These are phyloP conservation scores for Glyphotaelius pellucidus DNA, from an alignment of 2,888 invertebrate species.

Conservation along the genomic window DNA sequence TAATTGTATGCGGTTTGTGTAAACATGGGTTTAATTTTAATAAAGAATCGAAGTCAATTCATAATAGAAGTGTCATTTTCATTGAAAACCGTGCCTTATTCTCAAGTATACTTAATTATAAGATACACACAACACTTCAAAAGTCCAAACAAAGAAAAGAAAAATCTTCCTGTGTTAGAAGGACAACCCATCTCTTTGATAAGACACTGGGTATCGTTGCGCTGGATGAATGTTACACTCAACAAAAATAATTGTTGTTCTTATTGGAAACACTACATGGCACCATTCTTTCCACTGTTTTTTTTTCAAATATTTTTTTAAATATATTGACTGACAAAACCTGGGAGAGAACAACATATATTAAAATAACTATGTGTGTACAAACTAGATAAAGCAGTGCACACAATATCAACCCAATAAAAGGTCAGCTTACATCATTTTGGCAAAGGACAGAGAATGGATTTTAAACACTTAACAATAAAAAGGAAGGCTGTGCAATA, in stretches of 20 bases:
- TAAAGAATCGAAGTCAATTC: background rate
- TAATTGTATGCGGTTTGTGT: background rate
- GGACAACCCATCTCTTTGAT: background rate
- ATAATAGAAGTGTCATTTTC: background rate
- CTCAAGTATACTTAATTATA: background rate
- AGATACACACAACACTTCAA: background rate
- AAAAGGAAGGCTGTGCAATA: background rate
- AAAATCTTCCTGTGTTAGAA: background rate
- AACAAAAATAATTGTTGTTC: background rate
- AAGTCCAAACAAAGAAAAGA: background rate
- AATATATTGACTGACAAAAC: background rate
- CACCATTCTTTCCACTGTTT: background rate
- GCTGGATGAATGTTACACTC: background rate
- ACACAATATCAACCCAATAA: background rate
- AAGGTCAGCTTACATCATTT: background rate
- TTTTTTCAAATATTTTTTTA: background rate
- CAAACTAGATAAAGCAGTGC: background rate
- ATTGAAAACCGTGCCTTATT: conserved; percentile 17
- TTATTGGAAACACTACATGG: background rate
- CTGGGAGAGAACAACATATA: background rate
- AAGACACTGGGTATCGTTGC: background rate
- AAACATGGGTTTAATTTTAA: conserved; percentile 2
- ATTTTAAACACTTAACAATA: background rate
- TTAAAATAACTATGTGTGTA: background rate
- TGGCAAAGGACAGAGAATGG: background rate